Evolutionary conservation across 2,113 vertebrate species (phyloP).

Genomic region (rabbit (Oryctolagus cuniculus)): DNA sequence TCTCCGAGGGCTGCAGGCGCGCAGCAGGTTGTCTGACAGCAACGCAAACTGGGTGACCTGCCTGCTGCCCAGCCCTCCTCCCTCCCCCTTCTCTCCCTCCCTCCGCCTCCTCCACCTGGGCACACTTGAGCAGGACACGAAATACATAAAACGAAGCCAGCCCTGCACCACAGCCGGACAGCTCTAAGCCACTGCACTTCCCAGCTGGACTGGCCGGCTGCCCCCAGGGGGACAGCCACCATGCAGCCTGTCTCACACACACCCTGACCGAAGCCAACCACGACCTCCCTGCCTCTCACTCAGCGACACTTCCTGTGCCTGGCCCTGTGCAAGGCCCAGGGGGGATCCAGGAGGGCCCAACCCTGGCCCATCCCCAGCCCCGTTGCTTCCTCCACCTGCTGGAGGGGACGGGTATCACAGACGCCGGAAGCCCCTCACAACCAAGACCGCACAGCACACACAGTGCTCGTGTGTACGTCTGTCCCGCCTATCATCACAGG

Average conservation of each 20-base stretch:
- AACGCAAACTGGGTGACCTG: not conserved
- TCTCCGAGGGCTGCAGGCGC: not conserved
- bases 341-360: not conserved
- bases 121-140: not conserved
- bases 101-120: not conserved
- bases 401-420: no score
- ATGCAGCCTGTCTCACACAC: not conserved
- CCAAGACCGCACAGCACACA: not conserved
- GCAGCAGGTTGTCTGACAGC: not conserved
- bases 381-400: not conserved
- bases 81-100: no score
- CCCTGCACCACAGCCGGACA: not conserved
- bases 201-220: not conserved
- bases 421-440: not conserved
- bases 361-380: not conserved
- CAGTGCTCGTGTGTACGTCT: fast-evolving
- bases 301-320: not conserved
- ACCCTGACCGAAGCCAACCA: no score
- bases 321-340: no score
- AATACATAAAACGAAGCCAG: not conserved
- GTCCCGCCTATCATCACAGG: not conserved
- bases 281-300: not conserved
- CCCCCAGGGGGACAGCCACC: not conserved
- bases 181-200: not conserved
- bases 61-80: not conserved